These are phyloP conservation scores for Drosophila setosimentum DNA, from an alignment of 2,888 invertebrate species.

Conservation along the genomic window DNA sequence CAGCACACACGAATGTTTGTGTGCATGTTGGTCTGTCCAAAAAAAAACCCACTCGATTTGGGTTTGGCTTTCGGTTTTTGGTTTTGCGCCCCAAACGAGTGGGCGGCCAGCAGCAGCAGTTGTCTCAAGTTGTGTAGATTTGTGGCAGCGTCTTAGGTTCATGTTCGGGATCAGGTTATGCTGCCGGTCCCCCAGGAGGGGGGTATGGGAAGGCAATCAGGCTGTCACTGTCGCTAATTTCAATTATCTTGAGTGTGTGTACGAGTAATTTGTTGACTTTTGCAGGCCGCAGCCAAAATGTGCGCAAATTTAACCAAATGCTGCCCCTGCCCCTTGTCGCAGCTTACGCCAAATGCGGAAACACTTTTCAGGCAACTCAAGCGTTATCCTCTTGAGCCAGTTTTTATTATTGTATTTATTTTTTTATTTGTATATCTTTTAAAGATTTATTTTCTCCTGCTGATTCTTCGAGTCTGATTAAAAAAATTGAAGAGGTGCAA, in stretches of 20 bases:
- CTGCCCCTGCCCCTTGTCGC: neutral
- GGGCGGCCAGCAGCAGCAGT: slow-evolving; percentile 57
- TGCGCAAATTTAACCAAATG: slow-evolving; percentile 45
- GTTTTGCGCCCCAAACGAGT: slow-evolving; percentile 50
- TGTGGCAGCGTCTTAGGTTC: slow-evolving; percentile 47
- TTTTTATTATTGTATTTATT: slow-evolving; percentile 26
- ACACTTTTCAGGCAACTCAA: slow-evolving; percentile 33
- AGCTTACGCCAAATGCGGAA: slow-evolving; percentile 50
- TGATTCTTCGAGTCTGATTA: slow-evolving; percentile 44
- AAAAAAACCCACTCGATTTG: slow-evolving; percentile 71
- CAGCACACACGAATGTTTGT: slow-evolving; percentile 1
- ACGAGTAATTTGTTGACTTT: slow-evolving; percentile 77
- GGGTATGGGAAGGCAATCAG: slow-evolving; percentile 72
- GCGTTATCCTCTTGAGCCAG: slow-evolving; percentile 29
- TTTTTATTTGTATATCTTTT: slow-evolving; percentile 12
- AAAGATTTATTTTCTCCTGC: slow-evolving; percentile 15
- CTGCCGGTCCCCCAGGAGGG: slow-evolving; percentile 35
- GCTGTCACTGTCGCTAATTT: slow-evolving; percentile 78
- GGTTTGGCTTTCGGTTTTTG: slow-evolving; percentile 55
- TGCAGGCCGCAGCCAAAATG: slow-evolving; percentile 32
- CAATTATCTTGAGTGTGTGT: slow-evolving; percentile 75
- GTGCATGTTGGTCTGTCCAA: slow-evolving; percentile 50
- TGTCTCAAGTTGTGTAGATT: slow-evolving; percentile 38
- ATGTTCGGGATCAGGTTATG: slow-evolving; percentile 16
- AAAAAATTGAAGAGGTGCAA: slow-evolving; percentile 13